Evolutionary conservation across 2,888 invertebrate species (phyloP).

Genomic region (Cotesia congregata): DNA sequence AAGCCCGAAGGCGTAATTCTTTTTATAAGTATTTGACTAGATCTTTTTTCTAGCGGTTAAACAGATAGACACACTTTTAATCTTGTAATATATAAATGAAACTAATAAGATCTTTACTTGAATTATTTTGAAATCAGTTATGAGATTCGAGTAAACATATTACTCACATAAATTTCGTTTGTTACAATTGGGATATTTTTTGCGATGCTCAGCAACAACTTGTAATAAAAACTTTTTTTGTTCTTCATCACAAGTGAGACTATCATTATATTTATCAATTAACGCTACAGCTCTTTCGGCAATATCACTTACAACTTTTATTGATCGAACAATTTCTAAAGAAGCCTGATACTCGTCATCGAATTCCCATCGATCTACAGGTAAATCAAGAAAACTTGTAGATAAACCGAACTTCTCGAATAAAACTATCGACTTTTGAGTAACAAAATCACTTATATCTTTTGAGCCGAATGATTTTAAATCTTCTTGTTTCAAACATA

Average conservation of each 20-base stretch:
- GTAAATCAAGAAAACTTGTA: conserved; percentile 18
- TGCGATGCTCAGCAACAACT: conserved; percentile 27
- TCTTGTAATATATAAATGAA: too few species aligned
- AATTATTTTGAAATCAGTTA: too few species aligned
- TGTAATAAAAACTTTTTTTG: conserved; percentile 32
- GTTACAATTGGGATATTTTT: conserved; percentile 26
- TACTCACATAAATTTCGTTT: conserved; percentile 2
- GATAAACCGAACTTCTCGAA: background rate
- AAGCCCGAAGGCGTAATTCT: too few species aligned
- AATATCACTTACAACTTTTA: conserved; percentile 33
- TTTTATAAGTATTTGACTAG: too few species aligned
- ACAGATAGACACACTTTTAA: too few species aligned
- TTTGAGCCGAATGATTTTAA: conserved; percentile 2
- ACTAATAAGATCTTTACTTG: too few species aligned
- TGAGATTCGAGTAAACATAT: background rate
- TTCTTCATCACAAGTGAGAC: conserved; percentile 32
- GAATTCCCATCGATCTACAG: conserved; percentile 6
- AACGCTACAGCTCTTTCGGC: conserved; percentile 37
- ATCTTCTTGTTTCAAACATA: conserved; percentile 4
- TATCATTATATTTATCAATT: conserved; percentile 36
- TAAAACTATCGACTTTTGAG: conserved; percentile 7
- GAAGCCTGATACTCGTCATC: conserved; percentile 5
- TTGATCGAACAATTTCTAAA: conserved; percentile 21
- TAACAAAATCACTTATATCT: conserved; percentile 11
- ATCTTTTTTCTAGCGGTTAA: too few species aligned